phyloP scores from a whole-genome alignment of 2,888 invertebrate species.

The Phragmatobia fuliginosa region DNA sequence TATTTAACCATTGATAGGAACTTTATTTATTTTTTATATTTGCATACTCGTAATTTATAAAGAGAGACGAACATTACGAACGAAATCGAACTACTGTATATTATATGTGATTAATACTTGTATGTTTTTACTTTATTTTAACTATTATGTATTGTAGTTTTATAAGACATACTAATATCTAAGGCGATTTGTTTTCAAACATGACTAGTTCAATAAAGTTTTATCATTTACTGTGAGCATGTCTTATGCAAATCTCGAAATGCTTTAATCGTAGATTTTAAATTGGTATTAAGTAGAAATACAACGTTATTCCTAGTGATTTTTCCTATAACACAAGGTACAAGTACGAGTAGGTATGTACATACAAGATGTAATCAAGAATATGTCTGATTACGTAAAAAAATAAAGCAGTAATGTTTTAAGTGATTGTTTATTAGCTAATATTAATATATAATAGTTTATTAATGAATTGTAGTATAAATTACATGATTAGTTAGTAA shows the following conservation, averaged over 20 bases:
- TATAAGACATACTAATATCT: not conserved
- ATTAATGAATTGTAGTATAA: not conserved
- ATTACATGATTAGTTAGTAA: not conserved
- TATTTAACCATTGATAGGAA: not conserved
- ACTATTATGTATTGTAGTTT: not conserved
- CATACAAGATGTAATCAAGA: not conserved
- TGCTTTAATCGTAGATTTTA: slow-evolving; percentile 15
- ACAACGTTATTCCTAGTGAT: not conserved
- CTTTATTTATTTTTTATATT: not conserved
- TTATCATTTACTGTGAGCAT: not conserved
- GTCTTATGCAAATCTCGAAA: slow-evolving; percentile 5
- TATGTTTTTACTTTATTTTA: not conserved
- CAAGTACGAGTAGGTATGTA: not conserved
- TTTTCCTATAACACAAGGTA: not conserved
- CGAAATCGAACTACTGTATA: not conserved
- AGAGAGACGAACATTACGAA: not conserved
- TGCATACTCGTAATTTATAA: not conserved
- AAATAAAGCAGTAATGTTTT: not conserved
- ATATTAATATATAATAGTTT: not conserved
- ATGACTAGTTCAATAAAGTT: not conserved
- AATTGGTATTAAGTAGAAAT: slow-evolving; percentile 1
- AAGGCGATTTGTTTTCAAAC: not conserved
- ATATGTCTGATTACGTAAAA: not conserved
- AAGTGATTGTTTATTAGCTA: not conserved
- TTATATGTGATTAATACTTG: not conserved